Evolutionary conservation across 2,113 vertebrate genomes (phyloP).

Genomic region (Nycticorax nycticorax): DNA sequence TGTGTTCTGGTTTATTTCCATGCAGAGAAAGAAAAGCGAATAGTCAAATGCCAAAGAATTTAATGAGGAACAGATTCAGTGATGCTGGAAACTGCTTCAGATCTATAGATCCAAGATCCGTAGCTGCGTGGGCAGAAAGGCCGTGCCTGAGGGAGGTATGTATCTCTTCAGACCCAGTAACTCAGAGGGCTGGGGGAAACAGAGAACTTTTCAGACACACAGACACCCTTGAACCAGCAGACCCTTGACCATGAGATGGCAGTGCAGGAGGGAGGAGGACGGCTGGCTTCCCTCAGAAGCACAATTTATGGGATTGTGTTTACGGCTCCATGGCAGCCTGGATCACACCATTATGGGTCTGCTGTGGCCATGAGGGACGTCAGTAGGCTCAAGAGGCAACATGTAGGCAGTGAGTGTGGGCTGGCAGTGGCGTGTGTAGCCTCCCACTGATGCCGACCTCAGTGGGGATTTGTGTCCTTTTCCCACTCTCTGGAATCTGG

Average conservation of each 20-base stretch:
- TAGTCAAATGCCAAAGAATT: not conserved
- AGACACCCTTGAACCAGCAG: not conserved
- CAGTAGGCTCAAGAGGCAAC: not conserved
- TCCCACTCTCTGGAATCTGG: not conserved
- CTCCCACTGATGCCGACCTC: fast-evolving
- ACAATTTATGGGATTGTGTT: not conserved
- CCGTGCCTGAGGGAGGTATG: not conserved
- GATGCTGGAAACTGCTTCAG: not conserved
- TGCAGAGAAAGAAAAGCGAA: not conserved
- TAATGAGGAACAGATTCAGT: not conserved
- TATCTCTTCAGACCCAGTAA: not conserved
- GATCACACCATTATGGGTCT: not conserved
- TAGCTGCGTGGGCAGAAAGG: not conserved
- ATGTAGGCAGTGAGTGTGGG: not conserved
- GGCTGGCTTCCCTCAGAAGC: not conserved
- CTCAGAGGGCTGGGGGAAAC: not conserved
- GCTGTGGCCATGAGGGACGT: not conserved
- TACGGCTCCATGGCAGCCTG: not conserved
- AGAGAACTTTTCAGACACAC: not conserved
- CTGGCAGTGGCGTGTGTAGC: fast-evolving
- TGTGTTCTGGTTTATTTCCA: not conserved
- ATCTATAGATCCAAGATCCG: not conserved
- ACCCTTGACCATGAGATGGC: fast-evolving
- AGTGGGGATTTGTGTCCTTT: not conserved
- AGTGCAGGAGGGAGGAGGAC: not conserved